phyloP scores from a whole-genome alignment of 2,797 vertebrate genomes.

The Onychomys arenicola region DNA sequence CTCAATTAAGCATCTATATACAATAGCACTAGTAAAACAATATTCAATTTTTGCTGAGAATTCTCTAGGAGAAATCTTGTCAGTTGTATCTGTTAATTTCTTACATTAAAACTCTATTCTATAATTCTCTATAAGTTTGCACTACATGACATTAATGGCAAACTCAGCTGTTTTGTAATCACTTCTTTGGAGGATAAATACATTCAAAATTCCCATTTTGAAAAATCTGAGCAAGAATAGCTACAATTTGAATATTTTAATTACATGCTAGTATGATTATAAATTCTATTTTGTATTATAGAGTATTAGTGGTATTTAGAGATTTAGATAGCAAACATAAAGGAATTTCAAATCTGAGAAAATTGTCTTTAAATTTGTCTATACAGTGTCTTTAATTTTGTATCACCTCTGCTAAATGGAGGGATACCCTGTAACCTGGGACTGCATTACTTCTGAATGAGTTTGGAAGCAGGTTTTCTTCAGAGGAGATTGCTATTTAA shows the following conservation, averaged over 20 bases:
- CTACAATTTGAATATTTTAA: not conserved
- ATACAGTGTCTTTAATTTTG: not conserved
- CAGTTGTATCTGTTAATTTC: not conserved
- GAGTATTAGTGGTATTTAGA: not conserved
- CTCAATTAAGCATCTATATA: not conserved
- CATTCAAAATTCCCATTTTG: not conserved
- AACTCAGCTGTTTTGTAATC: not conserved
- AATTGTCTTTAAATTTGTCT: slow-evolving; percentile 16
- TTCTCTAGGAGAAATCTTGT: not conserved
- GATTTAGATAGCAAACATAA: not conserved
- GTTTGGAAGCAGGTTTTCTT: not conserved
- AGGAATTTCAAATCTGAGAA: not conserved
- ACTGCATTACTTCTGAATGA: too few species aligned
- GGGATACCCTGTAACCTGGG: too few species aligned
- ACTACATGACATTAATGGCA: not conserved
- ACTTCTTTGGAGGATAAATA: not conserved
- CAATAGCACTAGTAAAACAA: not conserved
- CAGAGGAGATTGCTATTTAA: not conserved
- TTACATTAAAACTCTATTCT: not conserved
- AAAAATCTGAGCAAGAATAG: not conserved
- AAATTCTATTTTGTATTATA: not conserved
- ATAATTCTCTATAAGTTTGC: not conserved
- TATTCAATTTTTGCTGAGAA: not conserved
- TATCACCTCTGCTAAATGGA: not conserved
- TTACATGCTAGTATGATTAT: not conserved